Conservation (phyloP, 2,888 invertebrate genomes). For the Globia sparganii region DNA sequence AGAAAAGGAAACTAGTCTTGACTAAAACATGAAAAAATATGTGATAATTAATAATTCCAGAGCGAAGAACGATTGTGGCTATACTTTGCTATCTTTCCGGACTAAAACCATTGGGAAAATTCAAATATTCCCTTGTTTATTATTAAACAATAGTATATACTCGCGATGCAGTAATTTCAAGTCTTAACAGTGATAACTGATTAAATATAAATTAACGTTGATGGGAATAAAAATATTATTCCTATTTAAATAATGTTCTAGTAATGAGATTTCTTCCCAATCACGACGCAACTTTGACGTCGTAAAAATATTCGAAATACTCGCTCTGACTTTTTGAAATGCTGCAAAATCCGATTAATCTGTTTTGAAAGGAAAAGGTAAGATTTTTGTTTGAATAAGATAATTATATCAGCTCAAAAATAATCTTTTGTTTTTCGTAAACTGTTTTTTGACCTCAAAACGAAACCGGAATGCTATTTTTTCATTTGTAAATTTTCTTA, state of each 20-base stretch:
- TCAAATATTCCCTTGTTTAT: background rate
- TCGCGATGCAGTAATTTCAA: background rate
- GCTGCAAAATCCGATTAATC: background rate
- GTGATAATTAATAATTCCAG: slow-evolving; percentile 45
- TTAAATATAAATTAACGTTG: background rate
- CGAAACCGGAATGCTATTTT: background rate
- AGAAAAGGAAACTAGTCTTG: slow-evolving; percentile 40
- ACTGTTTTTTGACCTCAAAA: background rate
- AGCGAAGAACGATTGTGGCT: slow-evolving; percentile 6
- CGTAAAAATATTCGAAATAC: background rate
- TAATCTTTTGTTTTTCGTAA: background rate
- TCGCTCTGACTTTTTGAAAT: background rate
- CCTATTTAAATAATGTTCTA: slow-evolving; percentile 13
- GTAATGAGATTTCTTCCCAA: slow-evolving; percentile 45
- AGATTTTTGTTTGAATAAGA: background rate
- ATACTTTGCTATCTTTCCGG: slow-evolving; percentile 26
- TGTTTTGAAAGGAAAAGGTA: background rate
- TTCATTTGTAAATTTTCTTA: background rate
- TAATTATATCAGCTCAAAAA: background rate
- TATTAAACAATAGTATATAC: background rate
- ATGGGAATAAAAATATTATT: slow-evolving; percentile 32
- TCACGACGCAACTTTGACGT: slow-evolving; percentile 38
- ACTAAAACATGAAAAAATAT: slow-evolving; percentile 30
- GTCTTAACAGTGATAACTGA: no score
- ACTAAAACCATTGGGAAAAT: slow-evolving; percentile 20